These are phyloP conservation scores for Cephalophus harveyi DNA, from an alignment of 2,113 vertebrate species.

Conservation along the genomic window DNA sequence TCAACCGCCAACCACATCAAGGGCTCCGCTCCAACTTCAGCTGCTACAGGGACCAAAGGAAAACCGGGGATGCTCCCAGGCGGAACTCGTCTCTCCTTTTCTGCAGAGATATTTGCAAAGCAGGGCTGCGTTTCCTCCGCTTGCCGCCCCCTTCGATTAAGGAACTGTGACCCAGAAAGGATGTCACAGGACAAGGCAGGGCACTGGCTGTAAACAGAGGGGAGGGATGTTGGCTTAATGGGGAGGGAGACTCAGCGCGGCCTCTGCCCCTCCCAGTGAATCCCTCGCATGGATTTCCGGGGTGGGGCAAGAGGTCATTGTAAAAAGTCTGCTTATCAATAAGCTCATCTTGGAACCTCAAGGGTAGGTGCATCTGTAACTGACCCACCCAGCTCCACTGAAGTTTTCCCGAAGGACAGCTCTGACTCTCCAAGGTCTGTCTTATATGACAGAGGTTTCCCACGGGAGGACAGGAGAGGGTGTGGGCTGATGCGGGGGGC, in stretches of 20 bases:
- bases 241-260: too few relatives aligned
- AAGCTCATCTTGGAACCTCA: slow-evolving; percentile 22
- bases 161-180: background rate
- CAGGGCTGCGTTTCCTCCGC: background rate
- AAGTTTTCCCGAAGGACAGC: background rate
- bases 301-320: background rate
- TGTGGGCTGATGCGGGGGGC: too few relatives aligned
- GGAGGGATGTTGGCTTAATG: background rate
- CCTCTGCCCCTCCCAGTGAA: background rate
- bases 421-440: background rate
- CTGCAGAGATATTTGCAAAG: background rate
- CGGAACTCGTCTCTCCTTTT: rapidly evolving
- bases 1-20: background rate
- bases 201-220: too few relatives aligned
- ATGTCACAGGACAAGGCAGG: background rate
- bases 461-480: background rate
- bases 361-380: background rate
- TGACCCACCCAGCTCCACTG: background rate
- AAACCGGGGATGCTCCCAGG: background rate
- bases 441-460: background rate
- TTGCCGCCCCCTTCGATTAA: background rate
- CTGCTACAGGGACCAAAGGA: rapidly evolving
- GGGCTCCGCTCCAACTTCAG: rapidly evolving
- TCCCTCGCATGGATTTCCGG: rapidly evolving
- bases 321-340: background rate